Conservation (phyloP, 2,797 vertebrate species). For the Notoglanidium macrostoma region DNA sequence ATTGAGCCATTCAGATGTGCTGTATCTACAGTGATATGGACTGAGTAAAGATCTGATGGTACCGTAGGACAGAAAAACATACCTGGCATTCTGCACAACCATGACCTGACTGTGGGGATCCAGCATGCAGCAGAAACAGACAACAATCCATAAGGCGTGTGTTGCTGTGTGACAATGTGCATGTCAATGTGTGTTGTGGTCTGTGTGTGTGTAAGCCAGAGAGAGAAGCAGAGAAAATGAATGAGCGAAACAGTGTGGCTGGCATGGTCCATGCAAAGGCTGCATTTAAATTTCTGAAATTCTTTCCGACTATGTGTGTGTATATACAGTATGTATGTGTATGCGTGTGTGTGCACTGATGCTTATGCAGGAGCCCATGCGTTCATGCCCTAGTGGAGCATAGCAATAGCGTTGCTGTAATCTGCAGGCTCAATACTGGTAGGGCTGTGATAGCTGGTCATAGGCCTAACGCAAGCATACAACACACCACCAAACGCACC, state of each 20-base stretch:
- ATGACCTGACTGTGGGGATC: constrained; percentile 97
- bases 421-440: constrained; percentile 43
- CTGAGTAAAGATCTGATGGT: constrained; percentile 37
- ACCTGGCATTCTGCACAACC: constrained; percentile 99
- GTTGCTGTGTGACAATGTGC: constrained; percentile 54
- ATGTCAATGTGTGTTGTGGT: constrained; percentile 31
- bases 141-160: constrained; percentile 76
- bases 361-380: constrained; percentile 59
- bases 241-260: constrained; percentile 16
- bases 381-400: constrained; percentile 54
- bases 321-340: constrained; percentile 50
- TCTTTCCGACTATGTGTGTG: constrained; percentile 21
- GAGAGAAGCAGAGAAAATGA: constrained; percentile 18
- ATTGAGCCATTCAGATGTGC: constrained; percentile 48
- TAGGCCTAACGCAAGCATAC: constrained; percentile 19
- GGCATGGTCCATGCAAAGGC: constrained; percentile 29
- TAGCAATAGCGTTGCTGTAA: constrained; percentile 47
- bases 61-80: constrained; percentile 75
- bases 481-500: constrained; percentile 24
- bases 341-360: constrained; percentile 52
- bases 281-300: background rate
- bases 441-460: constrained; percentile 41
- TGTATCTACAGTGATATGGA: constrained; percentile 6
- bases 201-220: constrained; percentile 39
- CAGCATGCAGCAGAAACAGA: constrained; percentile 84